phyloP scores from a whole-genome alignment of 2,113 vertebrate genomes.

The Oreochromis spilurus region DNA sequence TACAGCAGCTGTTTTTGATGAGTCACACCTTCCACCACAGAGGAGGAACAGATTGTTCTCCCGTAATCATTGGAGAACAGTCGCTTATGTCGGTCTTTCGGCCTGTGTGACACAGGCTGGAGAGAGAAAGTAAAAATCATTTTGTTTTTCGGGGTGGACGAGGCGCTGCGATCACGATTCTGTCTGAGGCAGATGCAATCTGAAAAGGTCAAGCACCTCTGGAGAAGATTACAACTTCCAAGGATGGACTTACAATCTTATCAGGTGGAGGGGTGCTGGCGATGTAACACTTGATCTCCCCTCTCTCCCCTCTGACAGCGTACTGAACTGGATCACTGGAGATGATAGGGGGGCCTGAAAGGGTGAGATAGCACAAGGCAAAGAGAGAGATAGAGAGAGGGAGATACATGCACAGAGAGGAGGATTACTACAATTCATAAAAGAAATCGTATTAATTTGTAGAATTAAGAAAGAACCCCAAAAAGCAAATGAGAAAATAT shows the following conservation, averaged over 20 bases:
- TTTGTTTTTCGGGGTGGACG: not conserved
- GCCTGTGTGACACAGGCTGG: not conserved
- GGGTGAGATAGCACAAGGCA: not conserved
- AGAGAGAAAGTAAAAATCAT: not conserved
- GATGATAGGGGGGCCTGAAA: conserved; percentile 88
- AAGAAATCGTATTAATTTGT: not conserved
- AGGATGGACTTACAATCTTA: conserved; percentile 85
- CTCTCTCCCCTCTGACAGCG: conserved; percentile 82
- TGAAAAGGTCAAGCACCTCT: conserved; percentile 22
- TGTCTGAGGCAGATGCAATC: conserved; percentile 4
- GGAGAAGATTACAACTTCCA: conserved; percentile 29
- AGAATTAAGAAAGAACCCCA: not conserved
- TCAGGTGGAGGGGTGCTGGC: conserved; percentile 91
- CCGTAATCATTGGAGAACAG: not conserved
- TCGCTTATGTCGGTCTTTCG: not conserved
- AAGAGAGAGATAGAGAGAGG: not conserved
- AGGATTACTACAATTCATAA: not conserved
- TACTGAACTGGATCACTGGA: conserved; percentile 88
- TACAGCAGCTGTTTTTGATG: conserved; percentile 46
- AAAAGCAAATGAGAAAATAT: not conserved
- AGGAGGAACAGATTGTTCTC: conserved; percentile 20
- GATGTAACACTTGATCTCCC: conserved; percentile 93
- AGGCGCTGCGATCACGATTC: not conserved
- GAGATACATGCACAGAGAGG: not conserved
- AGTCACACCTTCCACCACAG: conserved; percentile 28